Percentiles rank a stretch among this genome's conserved stretches.
Evolutionary conservation across 30 jellyfish, hydroid and myxozoan species (phyloP).

Genomic region (Morbakka virulenta): DNA sequence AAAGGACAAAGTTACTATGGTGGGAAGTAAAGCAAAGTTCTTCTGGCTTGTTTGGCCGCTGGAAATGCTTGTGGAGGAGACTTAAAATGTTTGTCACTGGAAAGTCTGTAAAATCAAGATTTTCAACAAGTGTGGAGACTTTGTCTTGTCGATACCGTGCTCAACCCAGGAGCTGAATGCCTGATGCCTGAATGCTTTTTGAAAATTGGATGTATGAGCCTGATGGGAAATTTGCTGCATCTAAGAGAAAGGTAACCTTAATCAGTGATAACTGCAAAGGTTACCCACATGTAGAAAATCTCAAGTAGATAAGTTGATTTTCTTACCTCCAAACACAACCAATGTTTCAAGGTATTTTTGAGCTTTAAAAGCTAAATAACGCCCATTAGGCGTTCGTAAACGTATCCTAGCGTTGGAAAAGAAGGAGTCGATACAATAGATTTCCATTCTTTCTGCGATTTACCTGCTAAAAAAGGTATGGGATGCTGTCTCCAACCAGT

Average conservation of each 20-base stretch:
- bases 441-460: constrained; percentile 25
- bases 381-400: constrained; percentile 26
- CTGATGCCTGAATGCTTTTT: constrained; percentile 22
- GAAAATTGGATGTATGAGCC: no score
- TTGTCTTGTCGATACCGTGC: no score
- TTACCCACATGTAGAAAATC: constrained; percentile 44
- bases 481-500: background rate
- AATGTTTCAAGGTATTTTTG: constrained; percentile 63
- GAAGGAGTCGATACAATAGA: constrained; percentile 30
- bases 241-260: constrained; percentile 39
- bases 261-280: constrained; percentile 54
- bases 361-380: constrained; percentile 30
- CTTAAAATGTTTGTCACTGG: no score
- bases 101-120: no score
- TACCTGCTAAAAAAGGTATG: constrained; percentile 33
- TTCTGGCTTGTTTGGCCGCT: constrained; percentile 15
- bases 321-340: constrained; percentile 68
- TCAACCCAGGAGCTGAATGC: no score
- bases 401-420: constrained; percentile 33
- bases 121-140: no score
- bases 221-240: constrained; percentile 28
- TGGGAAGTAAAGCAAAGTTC: constrained; percentile 18
- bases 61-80: constrained; percentile 46
- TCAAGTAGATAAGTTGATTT: no score
- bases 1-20: constrained; percentile 34